Evolutionary conservation across 2,888 invertebrate genomes (phyloP).

Genomic region (Phalera bucephala): DNA sequence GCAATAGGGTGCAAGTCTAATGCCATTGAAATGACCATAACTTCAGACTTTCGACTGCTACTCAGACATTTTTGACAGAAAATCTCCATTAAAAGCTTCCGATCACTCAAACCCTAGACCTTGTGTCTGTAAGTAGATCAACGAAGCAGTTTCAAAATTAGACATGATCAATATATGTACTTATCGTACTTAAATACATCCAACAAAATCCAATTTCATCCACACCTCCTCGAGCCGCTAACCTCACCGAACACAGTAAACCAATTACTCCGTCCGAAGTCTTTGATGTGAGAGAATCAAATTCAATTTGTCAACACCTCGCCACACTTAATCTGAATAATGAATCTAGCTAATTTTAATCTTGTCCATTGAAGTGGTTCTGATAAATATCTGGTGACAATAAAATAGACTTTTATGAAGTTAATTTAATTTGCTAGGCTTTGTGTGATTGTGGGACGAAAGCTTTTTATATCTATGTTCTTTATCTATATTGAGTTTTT

Average conservation of each 20-base stretch:
- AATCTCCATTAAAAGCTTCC: too few species aligned
- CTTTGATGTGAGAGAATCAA: constrained; percentile 43
- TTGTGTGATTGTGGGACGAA: constrained; percentile 3
- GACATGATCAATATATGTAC: too few species aligned
- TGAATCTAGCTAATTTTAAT: constrained; percentile 45
- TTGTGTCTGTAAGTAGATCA: too few species aligned
- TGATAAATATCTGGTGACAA: constrained; percentile 16
- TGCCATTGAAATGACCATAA: too few species aligned
- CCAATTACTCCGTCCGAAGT: constrained; percentile 35
- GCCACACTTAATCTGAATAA: constrained; percentile 42
- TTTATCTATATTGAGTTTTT: too few species aligned
- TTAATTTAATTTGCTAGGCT: constrained; percentile 16
- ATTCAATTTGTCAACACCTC: constrained; percentile 53
- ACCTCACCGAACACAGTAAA: constrained; percentile 34
- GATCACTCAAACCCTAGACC: too few species aligned
- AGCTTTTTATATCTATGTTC: neutral
- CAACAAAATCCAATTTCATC: constrained; percentile 5
- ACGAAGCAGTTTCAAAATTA: too few species aligned
- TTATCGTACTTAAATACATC: too few species aligned
- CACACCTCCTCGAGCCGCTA: constrained; percentile 7
- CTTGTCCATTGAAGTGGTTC: constrained; percentile 30
- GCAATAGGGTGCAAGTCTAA: too few species aligned
- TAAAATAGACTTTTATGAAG: constrained; percentile 18
- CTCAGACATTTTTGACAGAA: too few species aligned
- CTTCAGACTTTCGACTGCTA: too few species aligned